Evolutionary conservation across 2,113 vertebrate genomes (phyloP).

Genomic region (Columba janthina): DNA sequence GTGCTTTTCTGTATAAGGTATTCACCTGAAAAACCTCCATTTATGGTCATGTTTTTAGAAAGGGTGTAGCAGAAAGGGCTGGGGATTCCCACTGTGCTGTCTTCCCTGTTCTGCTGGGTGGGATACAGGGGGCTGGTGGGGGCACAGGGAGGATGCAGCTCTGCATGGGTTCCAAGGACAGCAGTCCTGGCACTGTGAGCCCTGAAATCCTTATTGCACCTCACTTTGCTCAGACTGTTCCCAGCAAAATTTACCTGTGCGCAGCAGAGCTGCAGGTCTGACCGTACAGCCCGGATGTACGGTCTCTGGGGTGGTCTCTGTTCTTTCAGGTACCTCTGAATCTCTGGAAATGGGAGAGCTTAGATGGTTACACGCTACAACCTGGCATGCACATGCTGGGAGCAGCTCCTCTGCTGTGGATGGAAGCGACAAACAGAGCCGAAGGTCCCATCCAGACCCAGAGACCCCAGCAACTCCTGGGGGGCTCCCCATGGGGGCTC

Average conservation of each 20-base stretch:
- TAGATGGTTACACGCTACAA: accelerated
- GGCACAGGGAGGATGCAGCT: too few relatives aligned
- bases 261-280: not conserved
- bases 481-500: not conserved
- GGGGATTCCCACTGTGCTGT: not conserved
- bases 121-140: not conserved
- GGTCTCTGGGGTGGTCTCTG: not conserved
- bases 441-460: not conserved
- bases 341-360: not conserved
- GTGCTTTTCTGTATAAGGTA: not conserved
- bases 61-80: not conserved
- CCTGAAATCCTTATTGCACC: accelerated
- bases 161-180: too few relatives aligned
- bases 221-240: not conserved
- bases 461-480: not conserved
- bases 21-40: not conserved
- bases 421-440: not conserved
- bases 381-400: not conserved
- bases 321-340: accelerated
- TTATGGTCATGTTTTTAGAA: not conserved
- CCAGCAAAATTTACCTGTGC: not conserved
- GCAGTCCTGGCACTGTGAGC: not conserved
- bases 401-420: accelerated
- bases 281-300: not conserved
- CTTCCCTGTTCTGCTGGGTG: not conserved